Evolutionary conservation across 2,797 vertebrate genomes (phyloP).

Genomic region (Pyrocephalus nanus): DNA sequence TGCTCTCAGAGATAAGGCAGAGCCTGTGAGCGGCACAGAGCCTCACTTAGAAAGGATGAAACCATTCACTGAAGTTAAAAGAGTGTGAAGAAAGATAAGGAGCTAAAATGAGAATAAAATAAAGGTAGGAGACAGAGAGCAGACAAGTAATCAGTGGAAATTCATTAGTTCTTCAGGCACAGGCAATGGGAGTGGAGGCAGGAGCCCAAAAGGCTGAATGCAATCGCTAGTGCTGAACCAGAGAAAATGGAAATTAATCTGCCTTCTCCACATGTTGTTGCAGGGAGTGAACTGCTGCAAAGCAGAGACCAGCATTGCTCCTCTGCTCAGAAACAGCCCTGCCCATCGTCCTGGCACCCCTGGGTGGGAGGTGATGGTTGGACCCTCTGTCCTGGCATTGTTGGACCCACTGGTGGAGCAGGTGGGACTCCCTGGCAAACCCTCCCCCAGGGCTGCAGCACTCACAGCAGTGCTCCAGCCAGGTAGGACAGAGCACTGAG

Average conservation of each 20-base stretch:
- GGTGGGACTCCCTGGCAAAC: background rate
- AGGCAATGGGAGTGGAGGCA: background rate
- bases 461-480: background rate
- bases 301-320: background rate
- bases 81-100: conserved; percentile 20
- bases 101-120: background rate
- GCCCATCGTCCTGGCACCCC: accelerated
- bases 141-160: background rate
- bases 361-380: background rate
- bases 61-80: background rate
- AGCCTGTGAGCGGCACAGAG: background rate
- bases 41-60: background rate
- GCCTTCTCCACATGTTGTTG: background rate
- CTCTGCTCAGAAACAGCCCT: background rate
- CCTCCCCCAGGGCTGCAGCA: background rate
- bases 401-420: accelerated
- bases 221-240: background rate
- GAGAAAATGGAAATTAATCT: background rate
- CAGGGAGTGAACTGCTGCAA: background rate
- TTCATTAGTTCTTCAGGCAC: background rate
- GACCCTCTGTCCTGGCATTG: background rate
- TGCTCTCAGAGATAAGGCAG: background rate
- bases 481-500: background rate
- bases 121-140: background rate
- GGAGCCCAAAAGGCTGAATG: background rate